phyloP scores from a whole-genome alignment of 2,797 vertebrate species.

The Lepidocolaptes lacrymiger region DNA sequence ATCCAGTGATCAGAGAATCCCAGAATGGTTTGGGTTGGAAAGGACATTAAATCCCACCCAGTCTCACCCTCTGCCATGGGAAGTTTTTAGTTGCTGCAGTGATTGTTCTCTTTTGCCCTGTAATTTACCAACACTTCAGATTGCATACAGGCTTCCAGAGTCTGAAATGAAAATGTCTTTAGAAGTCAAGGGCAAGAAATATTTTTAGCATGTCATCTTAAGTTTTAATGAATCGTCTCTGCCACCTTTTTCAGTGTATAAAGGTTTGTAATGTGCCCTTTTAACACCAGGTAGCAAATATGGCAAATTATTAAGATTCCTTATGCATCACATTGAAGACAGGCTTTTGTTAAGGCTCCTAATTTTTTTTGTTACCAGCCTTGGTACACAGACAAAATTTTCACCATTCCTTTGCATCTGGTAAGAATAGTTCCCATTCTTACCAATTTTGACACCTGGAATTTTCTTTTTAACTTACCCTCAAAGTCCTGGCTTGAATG shows the following conservation, averaged over 20 bases:
- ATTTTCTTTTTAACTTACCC: neutral
- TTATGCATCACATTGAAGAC: neutral
- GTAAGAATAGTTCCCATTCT: neutral
- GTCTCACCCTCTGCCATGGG: neutral
- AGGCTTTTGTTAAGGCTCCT: neutral
- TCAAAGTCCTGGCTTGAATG: neutral
- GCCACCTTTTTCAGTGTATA: neutral
- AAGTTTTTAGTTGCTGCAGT: neutral
- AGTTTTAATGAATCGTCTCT: neutral
- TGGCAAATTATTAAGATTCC: neutral
- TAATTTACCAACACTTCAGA: neutral
- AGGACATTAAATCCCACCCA: rapidly evolving
- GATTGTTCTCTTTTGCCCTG: neutral
- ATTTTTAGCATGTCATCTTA: neutral
- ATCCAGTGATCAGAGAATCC: neutral
- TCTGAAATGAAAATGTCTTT: neutral
- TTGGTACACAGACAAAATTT: neutral
- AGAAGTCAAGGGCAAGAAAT: neutral
- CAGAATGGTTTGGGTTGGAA: neutral
- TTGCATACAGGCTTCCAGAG: neutral
- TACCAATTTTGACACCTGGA: neutral
- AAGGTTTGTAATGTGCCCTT: neutral
- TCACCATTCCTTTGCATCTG: neutral
- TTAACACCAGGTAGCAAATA: neutral
- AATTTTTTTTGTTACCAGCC: neutral